Evolutionary conservation across 2,888 invertebrate genomes (phyloP), one percentile per base, ranked within the genome.

Genomic region (Dinocampus coccinellae): DNA sequence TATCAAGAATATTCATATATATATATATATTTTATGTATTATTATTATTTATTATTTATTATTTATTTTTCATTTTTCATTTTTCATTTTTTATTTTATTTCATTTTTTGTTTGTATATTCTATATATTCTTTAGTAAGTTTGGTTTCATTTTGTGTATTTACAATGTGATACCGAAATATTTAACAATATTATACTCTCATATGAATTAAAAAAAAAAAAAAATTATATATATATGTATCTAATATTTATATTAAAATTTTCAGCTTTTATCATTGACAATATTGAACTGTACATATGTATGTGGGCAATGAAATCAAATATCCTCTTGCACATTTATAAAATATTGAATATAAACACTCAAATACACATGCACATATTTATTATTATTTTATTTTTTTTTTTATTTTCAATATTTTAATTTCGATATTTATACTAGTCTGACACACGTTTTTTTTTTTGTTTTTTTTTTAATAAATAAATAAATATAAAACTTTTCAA

Each of bases 191-290:
- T 69, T 62, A 62, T 53, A 55, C 34, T 39, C 1, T 26, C 0
- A 7, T 6, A 55, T 55, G 62, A 36, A 55, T 55, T 62, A 6
- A 62, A 39, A 24, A 69, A 47, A 62, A 55, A 69, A n/a, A n/a
- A n/a, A n/a, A n/a, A n/a, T n/a, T n/a, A n/a, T n/a, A n/a, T n/a
- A n/a, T n/a, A n/a, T n/a, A n/a, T n/a, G n/a, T n/a, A n/a, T n/a
- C n/a, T n/a, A n/a, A n/a, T n/a, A n/a, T n/a, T n/a, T 60, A 61
- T 62, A 69, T 69, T 62, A 53, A 53, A 55, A 69, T 69, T 53
- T 55, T 26, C 16, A 1, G 16, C 7, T 36, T 34, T n/a, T 7
- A 26, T 57, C 29, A 16, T 7, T 10, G 29, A 42, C 26, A 29
- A 42, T 16, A 29, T 47, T 57, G 58, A 16, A 9, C 33, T 11